These are phyloP conservation scores for Thumatha senex DNA, from an alignment of 2,888 invertebrate genomes.

Conservation along the genomic window DNA sequence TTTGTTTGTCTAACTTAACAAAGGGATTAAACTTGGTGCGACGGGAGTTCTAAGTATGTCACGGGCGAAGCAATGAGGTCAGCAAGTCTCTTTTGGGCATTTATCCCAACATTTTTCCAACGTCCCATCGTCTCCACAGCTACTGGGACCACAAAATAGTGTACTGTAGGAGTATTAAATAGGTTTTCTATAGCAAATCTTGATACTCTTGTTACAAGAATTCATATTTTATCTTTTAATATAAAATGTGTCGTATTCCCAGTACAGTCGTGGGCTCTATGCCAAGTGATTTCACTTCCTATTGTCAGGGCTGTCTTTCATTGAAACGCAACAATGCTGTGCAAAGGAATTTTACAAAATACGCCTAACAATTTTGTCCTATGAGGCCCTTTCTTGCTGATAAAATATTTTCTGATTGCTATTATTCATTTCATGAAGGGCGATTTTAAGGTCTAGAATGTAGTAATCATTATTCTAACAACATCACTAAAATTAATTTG, in stretches of 20 bases:
- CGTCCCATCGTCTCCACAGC: too few relatives aligned
- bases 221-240: slow-evolving; percentile 31
- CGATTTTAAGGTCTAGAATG: slow-evolving; percentile 7
- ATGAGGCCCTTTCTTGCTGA: slow-evolving; percentile 18
- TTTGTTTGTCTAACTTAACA: too few relatives aligned
- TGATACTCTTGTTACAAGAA: slow-evolving; percentile 12
- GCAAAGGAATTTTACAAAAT: slow-evolving; percentile 33
- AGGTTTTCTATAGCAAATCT: slow-evolving; percentile 6
- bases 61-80: too few relatives aligned
- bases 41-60: too few relatives aligned
- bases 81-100: too few relatives aligned
- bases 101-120: too few relatives aligned
- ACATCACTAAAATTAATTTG: slow-evolving; percentile 15
- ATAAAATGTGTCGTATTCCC: slow-evolving; percentile 31
- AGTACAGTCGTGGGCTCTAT: slow-evolving; percentile 29
- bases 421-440: slow-evolving; percentile 20
- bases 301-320: slow-evolving; percentile 38
- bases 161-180: too few relatives aligned
- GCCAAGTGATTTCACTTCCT: slow-evolving; percentile 50
- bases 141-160: too few relatives aligned
- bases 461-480: slow-evolving; percentile 19
- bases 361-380: slow-evolving; percentile 15
- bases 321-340: slow-evolving; percentile 23
- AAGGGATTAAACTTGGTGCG: too few relatives aligned
- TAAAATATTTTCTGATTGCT: slow-evolving; percentile 19